A percentile compares a stretch with the other conserved stretches of the same genome.
phyloP scores from a whole-genome alignment of 2,797 vertebrate genomes.

The Parauchenoglanis ngamensis region DNA sequence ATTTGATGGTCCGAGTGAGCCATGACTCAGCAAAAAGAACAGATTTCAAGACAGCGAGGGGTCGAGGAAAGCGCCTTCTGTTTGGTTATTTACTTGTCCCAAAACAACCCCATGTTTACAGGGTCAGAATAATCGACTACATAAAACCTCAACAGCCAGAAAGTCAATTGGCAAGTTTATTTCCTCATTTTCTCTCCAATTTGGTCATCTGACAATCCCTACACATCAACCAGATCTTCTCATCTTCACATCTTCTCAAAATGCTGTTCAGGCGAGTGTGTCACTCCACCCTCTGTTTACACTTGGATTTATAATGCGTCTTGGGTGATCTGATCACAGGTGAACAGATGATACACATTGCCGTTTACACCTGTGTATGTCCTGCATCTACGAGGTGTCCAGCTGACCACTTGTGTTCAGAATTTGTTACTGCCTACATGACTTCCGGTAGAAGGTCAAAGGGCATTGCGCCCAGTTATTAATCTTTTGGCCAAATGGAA shows the following conservation, averaged over 20 bases:
- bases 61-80: slow-evolving; percentile 32
- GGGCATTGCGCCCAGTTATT: no score
- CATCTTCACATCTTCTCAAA: not conserved
- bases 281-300: not conserved
- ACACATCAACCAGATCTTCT: not conserved
- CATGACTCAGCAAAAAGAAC: slow-evolving; percentile 62
- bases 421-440: no score
- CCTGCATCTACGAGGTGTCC: no score
- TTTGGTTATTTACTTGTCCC: slow-evolving; percentile 34
- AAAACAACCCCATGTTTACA: slow-evolving; percentile 37
- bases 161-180: not conserved
- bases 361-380: no score
- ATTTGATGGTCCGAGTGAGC: slow-evolving; percentile 55
- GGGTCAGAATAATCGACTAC: slow-evolving; percentile 4
- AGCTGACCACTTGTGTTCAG: no score
- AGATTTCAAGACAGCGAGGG: slow-evolving; percentile 56
- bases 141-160: not conserved
- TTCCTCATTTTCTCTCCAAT: not conserved
- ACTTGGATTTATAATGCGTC: no score
- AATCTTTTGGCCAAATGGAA: no score
- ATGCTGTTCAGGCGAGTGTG: not conserved
- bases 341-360: no score
- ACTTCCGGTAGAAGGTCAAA: no score
- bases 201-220: not conserved
- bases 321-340: no score